Conservation (phyloP, 2,888 invertebrate genomes). For the Pristionchus exspectatus region DNA sequence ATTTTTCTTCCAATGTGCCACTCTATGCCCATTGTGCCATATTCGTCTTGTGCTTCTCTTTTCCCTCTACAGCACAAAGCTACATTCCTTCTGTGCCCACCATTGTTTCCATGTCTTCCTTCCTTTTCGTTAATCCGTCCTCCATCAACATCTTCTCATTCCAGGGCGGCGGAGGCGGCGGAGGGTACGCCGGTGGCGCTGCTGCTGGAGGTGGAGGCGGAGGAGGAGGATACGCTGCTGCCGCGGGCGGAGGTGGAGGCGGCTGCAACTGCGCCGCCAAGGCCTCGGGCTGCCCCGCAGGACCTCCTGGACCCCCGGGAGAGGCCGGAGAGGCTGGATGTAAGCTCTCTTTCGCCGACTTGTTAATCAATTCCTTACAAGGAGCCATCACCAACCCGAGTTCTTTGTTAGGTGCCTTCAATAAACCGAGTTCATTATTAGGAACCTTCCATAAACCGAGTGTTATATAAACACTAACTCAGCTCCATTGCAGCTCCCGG, state of each 20-base stretch:
- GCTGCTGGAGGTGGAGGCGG: constrained; percentile 19
- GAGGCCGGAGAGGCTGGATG: constrained; percentile 41
- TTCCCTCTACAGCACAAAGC: no score
- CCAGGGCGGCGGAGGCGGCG: constrained; percentile 28
- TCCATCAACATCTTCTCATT: neutral
- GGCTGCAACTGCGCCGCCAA: constrained; percentile 54
- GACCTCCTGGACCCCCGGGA: constrained; percentile 52
- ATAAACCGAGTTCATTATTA: no score
- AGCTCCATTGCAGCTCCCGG: constrained; percentile 55
- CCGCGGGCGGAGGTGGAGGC: constrained; percentile 29
- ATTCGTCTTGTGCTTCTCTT: no score
- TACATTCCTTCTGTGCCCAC: no score
- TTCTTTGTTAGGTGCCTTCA: no score
- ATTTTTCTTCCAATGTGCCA: neutral
- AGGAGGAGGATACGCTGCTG: neutral
- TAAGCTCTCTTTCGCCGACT: neutral
- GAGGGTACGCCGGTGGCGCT: neutral
- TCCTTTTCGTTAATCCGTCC: neutral
- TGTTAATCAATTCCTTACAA: neutral
- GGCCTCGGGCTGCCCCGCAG: constrained; percentile 50
- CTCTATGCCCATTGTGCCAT: no score
- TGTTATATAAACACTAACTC: no score
- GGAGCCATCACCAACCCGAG: no score
- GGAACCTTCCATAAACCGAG: no score
- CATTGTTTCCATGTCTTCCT: no score